Conservation (phyloP, 2,888 invertebrate genomes). For the Yponomeuta malinellus region DNA sequence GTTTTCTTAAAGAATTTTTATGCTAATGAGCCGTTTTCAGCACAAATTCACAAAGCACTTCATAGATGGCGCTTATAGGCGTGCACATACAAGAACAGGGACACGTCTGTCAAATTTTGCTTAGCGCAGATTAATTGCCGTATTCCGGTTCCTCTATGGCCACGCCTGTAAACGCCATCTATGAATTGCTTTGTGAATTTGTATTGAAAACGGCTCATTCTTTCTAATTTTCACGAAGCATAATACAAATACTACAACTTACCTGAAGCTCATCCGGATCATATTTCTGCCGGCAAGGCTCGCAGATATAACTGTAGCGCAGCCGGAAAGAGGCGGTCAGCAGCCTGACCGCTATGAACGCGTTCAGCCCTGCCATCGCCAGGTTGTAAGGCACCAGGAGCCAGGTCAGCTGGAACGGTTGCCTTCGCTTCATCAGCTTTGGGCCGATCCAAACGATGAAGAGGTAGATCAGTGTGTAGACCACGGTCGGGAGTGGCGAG, state of each 20-base stretch:
- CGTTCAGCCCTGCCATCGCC: slow-evolving; percentile 87
- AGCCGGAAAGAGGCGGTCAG: slow-evolving; percentile 83
- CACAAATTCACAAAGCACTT: too few relatives aligned
- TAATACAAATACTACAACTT: slow-evolving; percentile 27
- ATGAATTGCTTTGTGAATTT: too few relatives aligned
- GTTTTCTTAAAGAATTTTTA: too few relatives aligned
- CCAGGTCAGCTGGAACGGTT: slow-evolving; percentile 84
- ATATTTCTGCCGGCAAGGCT: slow-evolving; percentile 86
- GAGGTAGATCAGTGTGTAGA: slow-evolving; percentile 83
- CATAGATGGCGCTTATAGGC: too few relatives aligned
- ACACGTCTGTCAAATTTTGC: too few relatives aligned
- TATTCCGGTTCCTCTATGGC: too few relatives aligned
- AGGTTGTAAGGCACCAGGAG: slow-evolving; percentile 90
- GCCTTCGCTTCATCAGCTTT: slow-evolving; percentile 84
- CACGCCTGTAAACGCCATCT: too few relatives aligned
- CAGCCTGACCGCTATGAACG: slow-evolving; percentile 87
- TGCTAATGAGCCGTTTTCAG: too few relatives aligned
- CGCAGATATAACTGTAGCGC: slow-evolving; percentile 90
- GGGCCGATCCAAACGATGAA: slow-evolving; percentile 88
- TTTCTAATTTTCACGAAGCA: too few relatives aligned
- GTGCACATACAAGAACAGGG: too few relatives aligned
- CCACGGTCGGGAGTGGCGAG: slow-evolving; percentile 83
- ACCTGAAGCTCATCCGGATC: slow-evolving; percentile 90
- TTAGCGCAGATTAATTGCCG: too few relatives aligned
- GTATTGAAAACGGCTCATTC: too few relatives aligned